phyloP scores from a whole-genome alignment of 2,888 invertebrate species.

The Phlogophora meticulosa region DNA sequence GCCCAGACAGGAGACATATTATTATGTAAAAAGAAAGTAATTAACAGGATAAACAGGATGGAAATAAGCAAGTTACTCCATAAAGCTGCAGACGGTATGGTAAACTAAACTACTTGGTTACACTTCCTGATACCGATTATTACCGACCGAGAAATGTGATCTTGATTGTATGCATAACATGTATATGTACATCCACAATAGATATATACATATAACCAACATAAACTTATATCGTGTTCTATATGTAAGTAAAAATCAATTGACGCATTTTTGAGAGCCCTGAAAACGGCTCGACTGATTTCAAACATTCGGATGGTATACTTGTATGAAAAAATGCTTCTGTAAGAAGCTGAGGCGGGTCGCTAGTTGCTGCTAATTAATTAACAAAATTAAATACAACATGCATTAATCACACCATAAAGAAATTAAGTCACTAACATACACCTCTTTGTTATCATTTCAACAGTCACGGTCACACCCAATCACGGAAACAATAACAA shows the following conservation, averaged over 20 bases:
- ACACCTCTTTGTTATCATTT: conserved; percentile 44
- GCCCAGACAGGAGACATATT: neutral
- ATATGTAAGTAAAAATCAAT: no score
- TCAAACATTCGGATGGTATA: no score
- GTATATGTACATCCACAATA: neutral
- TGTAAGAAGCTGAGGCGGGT: no score
- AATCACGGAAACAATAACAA: conserved; percentile 56
- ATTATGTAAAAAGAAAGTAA: neutral
- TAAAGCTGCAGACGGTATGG: neutral
- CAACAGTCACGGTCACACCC: conserved; percentile 34
- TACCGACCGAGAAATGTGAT: neutral
- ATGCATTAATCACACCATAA: conserved; percentile 34
- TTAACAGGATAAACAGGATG: neutral
- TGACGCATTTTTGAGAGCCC: no score
- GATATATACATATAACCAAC: no score
- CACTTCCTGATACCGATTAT: neutral
- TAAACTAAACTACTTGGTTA: neutral
- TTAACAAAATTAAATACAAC: conserved; percentile 19
- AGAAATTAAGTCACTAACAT: conserved; percentile 23
- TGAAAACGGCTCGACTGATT: no score
- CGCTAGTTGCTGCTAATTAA: conserved; percentile 20
- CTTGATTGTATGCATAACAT: neutral
- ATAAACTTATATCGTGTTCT: no score
- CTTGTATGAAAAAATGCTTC: no score
- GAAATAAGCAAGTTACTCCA: neutral